Conservation (phyloP, 92 coral and sea anemone species). For the Phenganax subtilis region DNA sequence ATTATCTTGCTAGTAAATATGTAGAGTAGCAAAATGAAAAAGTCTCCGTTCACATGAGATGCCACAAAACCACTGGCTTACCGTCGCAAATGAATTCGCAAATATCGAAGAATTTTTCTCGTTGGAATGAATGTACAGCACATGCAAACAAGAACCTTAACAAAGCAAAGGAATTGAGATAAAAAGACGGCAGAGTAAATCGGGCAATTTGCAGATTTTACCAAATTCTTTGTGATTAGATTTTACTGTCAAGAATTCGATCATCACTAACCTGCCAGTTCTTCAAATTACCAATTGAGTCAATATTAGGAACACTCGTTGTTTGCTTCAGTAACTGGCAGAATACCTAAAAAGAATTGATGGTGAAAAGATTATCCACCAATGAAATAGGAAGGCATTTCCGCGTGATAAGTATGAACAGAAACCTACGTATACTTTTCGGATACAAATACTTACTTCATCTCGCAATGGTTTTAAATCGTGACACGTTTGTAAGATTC, state of each 20-base stretch:
- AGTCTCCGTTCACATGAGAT: neutral
- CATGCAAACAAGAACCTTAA: conserved; percentile 90
- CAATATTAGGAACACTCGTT: conserved; percentile 75
- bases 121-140: conserved; percentile 95
- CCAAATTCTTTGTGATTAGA: no score
- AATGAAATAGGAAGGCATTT: neutral
- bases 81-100: conserved; percentile 86
- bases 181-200: neutral
- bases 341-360: conserved; percentile 61
- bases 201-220: no score
- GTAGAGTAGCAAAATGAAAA: neutral
- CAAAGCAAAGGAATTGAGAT: neutral
- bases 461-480: conserved; percentile 90
- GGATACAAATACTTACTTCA: conserved; percentile 52
- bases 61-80: conserved; percentile 24
- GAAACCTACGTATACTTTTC: neutral
- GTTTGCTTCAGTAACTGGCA: conserved; percentile 93
- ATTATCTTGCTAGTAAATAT: neutral
- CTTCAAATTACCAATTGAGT: conserved; percentile 85
- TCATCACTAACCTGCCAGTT: conserved; percentile 75
- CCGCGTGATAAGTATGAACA: neutral
- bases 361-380: neutral
- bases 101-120: conserved; percentile 82
- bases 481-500: conserved; percentile 95
- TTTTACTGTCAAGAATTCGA: neutral